Evolutionary conservation across 1,140 invertebrate genomes (phyloP), one percentile per base, ranked within the genome.

Genomic region (Octopus sinensis): DNA sequence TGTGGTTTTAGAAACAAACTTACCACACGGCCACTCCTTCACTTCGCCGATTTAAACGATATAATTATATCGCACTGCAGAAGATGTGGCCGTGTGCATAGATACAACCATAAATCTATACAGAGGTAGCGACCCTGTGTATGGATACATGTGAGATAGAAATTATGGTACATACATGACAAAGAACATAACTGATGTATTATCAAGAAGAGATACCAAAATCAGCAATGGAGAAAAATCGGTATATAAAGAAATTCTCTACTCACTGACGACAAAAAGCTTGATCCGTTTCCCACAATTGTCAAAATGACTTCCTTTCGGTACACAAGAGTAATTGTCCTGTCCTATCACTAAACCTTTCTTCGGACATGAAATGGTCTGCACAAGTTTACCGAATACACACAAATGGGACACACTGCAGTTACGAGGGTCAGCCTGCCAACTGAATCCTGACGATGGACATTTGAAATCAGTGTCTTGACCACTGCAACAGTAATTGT

Each of bases 251-350:
- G 56, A 62, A 62, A 62, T 12, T 62, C 56, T 12, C 9, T 62
- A 62, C 56, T 62, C 56, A 62, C 56, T 62, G 1, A 12, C 56
- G 4, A 62, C 17, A 62, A 62, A 62, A 62, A 62, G 9, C 56
- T 62, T 17, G 9, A 62, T 17, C 56, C 75, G 10, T 9, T 51
- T n/a, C 23, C 75, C 75, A 51, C 75, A 76, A 51, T 51, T 51
- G 23, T 76, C 75, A 23, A 76, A 76, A 51, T 23, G 17, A 23
- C 75, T 76, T 10, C 43, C 75, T 76, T 76, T 76, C 23, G 43
- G 75, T 51, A 76, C 75, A 23, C 75, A 76, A 10, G 75, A 76
- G 23, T 76, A 76, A 23, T 51, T 51, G 75, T 76, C 75, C 7
- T 9, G 9, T 76, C 75, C 75, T 12, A 76, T 76, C 12, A 76